phyloP scores from a whole-genome alignment of 2,888 invertebrate species.

The Tuta absoluta region DNA sequence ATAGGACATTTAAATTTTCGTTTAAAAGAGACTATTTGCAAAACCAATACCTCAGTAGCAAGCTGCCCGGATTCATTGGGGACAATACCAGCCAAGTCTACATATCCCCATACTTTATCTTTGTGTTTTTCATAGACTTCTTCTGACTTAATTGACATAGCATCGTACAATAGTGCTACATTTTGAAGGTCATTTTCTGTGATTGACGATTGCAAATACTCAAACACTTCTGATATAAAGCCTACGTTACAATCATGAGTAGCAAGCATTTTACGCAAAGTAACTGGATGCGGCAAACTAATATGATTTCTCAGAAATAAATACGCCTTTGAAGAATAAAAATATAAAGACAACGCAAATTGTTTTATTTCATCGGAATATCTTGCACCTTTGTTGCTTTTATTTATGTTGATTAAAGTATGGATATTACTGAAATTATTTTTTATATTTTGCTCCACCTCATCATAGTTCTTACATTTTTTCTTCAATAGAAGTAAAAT shows the following conservation, averaged over 20 bases:
- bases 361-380: background rate
- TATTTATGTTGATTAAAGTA: no score
- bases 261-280: background rate
- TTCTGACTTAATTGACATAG: background rate
- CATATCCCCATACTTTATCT: background rate
- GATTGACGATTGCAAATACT: background rate
- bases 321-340: background rate
- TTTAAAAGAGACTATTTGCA: slow-evolving; percentile 34
- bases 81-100: background rate
- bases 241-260: slow-evolving; percentile 1
- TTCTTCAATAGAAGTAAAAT: no score
- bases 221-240: background rate
- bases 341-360: background rate
- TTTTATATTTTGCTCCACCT: no score
- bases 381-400: no score
- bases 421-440: no score
- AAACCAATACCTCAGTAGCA: slow-evolving; percentile 35
- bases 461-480: no score
- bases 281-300: background rate
- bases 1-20: slow-evolving; percentile 35
- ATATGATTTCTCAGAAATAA: background rate
- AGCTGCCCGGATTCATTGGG: no score
- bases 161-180: background rate
- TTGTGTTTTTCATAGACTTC: background rate
- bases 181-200: background rate